These are phyloP conservation scores for Cynopterus sphinx DNA, from an alignment of 2,797 vertebrate genomes.

Conservation along the genomic window DNA sequence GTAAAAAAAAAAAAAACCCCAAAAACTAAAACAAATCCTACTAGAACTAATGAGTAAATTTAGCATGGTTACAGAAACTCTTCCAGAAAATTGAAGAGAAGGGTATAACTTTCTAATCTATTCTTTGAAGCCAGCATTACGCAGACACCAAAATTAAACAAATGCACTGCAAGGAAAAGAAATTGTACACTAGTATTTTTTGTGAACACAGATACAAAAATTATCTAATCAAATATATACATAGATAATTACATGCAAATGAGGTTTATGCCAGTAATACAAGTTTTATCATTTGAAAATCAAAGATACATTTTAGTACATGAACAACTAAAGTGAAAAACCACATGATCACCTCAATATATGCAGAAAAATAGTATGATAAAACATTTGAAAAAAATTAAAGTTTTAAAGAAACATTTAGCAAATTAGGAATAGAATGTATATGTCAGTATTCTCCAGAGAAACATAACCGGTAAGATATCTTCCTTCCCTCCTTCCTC, in stretches of 20 bases:
- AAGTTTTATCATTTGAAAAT: neutral
- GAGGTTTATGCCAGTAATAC: neutral
- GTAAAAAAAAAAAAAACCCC: neutral
- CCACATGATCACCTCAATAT: neutral
- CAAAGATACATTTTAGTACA: neutral
- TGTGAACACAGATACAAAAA: neutral
- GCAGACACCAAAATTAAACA: neutral
- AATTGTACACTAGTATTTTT: neutral
- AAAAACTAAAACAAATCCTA: neutral
- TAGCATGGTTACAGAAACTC: neutral
- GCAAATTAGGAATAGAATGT: neutral
- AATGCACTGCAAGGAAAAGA: neutral
- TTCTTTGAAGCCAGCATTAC: neutral
- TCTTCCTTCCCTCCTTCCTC: too few species aligned
- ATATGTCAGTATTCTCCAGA: neutral
- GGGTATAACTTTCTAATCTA: neutral
- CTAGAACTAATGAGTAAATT: neutral
- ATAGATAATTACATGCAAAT: neutral
- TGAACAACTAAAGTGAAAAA: neutral
- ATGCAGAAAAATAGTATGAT: neutral
- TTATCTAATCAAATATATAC: neutral
- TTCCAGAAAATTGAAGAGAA: neutral
- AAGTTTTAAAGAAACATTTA: neutral
- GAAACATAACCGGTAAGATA: neutral
- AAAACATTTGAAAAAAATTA: neutral